phyloP scores from a whole-genome alignment of 1,140 invertebrate genomes.

The Chironomus striatipennis region DNA sequence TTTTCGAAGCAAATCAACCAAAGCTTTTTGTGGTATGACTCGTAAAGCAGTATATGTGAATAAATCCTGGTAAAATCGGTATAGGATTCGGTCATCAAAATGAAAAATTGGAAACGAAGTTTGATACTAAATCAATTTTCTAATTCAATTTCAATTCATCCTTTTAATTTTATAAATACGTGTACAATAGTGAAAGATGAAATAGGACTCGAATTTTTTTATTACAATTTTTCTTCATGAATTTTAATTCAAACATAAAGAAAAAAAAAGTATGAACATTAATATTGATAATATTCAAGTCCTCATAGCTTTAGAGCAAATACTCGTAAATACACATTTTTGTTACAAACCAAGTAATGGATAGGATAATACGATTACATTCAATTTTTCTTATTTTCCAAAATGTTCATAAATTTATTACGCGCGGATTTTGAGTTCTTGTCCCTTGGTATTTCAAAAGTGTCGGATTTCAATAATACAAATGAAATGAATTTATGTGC shows the following conservation, averaged over 20 bases:
- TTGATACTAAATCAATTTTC: slow-evolving; percentile 17
- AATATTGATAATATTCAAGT: no score
- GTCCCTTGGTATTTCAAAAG: slow-evolving; percentile 17
- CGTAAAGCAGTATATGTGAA: no score
- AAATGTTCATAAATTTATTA: slow-evolving; percentile 23
- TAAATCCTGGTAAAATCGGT: no score
- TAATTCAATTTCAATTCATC: slow-evolving; percentile 1
- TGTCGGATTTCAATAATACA: slow-evolving; percentile 22
- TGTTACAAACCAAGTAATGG: no score
- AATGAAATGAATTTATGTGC: slow-evolving; percentile 1
- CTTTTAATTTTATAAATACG: neutral
- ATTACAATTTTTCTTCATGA: no score
- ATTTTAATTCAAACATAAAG: no score
- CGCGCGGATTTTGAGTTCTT: slow-evolving; percentile 1
- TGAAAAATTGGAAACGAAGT: slow-evolving; percentile 5
- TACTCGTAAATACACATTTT: no score
- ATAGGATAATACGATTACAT: neutral
- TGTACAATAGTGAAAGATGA: neutral
- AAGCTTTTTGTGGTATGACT: no score
- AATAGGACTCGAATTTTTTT: neutral
- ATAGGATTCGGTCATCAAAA: no score
- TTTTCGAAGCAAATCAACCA: neutral
- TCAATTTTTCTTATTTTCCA: neutral
- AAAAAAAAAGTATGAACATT: no score
- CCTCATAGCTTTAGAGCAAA: no score